phyloP scores from a whole-genome alignment of 2,797 vertebrate genomes.

The Tachyglossus aculeatus region DNA sequence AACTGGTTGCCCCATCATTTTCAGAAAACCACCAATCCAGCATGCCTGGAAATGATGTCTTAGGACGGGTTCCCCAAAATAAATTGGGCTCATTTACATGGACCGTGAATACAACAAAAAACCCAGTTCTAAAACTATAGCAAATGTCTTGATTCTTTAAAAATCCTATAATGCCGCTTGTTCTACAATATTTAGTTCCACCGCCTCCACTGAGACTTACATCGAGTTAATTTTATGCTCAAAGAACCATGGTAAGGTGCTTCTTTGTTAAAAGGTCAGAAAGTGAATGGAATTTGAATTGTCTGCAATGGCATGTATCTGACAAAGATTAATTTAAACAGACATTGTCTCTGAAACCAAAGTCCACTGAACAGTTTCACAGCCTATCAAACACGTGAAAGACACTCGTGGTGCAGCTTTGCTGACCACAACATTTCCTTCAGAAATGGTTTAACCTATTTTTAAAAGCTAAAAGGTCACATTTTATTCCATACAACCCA shows the following conservation, averaged over 20 bases:
- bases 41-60: background rate
- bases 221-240: slow-evolving; percentile 69
- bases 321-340: slow-evolving; percentile 73
- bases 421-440: slow-evolving; percentile 67
- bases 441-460: slow-evolving; percentile 68
- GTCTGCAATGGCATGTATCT: slow-evolving; percentile 66
- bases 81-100: background rate
- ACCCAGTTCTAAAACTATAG: background rate
- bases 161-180: slow-evolving; percentile 21
- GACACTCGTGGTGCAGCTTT: slow-evolving; percentile 62
- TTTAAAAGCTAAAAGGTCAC: slow-evolving; percentile 68
- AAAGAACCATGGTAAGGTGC: slow-evolving; percentile 63
- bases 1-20: background rate
- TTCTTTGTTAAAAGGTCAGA: slow-evolving; percentile 69
- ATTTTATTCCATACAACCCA: slow-evolving; percentile 64
- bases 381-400: slow-evolving; percentile 68
- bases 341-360: slow-evolving; percentile 71
- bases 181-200: slow-evolving; percentile 65
- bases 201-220: slow-evolving; percentile 60
- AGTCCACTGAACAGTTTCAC: slow-evolving; percentile 67
- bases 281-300: slow-evolving; percentile 70
- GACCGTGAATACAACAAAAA: slow-evolving; percentile 1
- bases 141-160: slow-evolving; percentile 7
- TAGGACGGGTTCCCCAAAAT: background rate
- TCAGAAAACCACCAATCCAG: slow-evolving; percentile 7